Base-by-base conservation (phyloP, 2,888 invertebrate species). In the Pandemis cinnamomeana region DNA sequence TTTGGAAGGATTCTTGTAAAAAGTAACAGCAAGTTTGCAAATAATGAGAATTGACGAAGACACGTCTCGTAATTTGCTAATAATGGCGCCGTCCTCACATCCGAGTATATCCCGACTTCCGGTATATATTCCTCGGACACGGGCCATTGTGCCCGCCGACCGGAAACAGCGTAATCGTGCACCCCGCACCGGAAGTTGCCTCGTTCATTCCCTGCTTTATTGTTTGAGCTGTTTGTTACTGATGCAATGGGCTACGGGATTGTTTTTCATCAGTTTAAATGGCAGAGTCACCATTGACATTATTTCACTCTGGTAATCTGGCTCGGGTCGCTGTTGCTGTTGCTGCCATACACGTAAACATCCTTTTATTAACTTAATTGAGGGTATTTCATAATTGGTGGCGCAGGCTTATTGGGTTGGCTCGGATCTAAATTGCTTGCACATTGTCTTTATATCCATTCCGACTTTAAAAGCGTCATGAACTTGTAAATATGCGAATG, bases 191-290 rank as follows among this genome's bases (percentile, higher is more conserved):
- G 80, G 80, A 80, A 78, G 78, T 78, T 75, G 77, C 78, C 78
- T 80, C 78, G 76, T 80, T 79, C 78, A 78, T 80, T 77, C 76
- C 67, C 71, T 77, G 77, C 77, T 77, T 80, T 80, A 81, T 80
- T 81, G 80, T 80, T 80, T 76, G 78, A 77, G 78, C 79, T 77
- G 79, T 78, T 78, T 76, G 75, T 77, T 78, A 77, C 74, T 71
- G 80, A 73, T 76, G 77, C 76, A 72, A 72, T 71, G 75, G 77
- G 67, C 71, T 72, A 68, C 67, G 75, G 73, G 55, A 74, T 76
- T 77, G 78, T 78, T 76, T 76, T 78, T 78, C 72, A 70, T 70
- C 62, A 67, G 72, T 67, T 67, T 67, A 67, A 72, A 72, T 72
- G 67, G 72, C 61, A 15, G 27, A 67, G 67, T 62, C 61, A 61